phyloP scores from a whole-genome alignment of 30 jellyfish, hydroid and myxozoan genomes.

The Nemopilema nomurai region DNA sequence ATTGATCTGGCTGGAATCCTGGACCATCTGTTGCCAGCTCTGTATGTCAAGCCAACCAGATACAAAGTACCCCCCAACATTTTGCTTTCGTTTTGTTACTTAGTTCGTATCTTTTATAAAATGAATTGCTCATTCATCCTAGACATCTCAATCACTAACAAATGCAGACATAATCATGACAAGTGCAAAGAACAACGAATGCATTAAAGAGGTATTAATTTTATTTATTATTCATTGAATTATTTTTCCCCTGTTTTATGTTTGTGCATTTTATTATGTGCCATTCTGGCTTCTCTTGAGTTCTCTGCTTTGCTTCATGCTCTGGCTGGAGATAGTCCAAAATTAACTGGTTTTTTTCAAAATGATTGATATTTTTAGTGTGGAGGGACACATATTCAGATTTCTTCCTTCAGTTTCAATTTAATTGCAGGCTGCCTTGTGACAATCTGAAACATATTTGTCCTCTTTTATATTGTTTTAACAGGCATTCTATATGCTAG shows the following conservation, averaged over 20 bases:
- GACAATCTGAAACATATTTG: background rate
- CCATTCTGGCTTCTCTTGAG: too few species aligned
- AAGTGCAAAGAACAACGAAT: constrained; percentile 16
- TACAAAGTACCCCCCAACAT: too few species aligned
- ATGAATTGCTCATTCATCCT: background rate
- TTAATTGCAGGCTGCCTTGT: background rate
- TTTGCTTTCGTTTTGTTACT: background rate
- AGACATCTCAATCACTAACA: background rate
- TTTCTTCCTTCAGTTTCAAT: too few species aligned
- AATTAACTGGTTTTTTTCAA: too few species aligned
- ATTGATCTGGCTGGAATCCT: too few species aligned
- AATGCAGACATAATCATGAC: constrained; percentile 20
- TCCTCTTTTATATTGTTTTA: background rate
- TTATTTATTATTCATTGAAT: background rate
- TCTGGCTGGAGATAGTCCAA: too few species aligned
- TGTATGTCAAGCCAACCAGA: too few species aligned
- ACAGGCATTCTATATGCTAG: constrained; percentile 1
- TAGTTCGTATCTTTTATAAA: background rate
- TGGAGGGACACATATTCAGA: too few species aligned
- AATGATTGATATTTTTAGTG: too few species aligned
- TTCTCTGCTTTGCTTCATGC: too few species aligned
- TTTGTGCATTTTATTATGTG: too few species aligned
- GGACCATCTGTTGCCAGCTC: too few species aligned
- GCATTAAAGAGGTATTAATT: background rate
- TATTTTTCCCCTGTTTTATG: background rate